phyloP scores from a whole-genome alignment of 2,113 vertebrate species.

The Cygnus atratus region DNA sequence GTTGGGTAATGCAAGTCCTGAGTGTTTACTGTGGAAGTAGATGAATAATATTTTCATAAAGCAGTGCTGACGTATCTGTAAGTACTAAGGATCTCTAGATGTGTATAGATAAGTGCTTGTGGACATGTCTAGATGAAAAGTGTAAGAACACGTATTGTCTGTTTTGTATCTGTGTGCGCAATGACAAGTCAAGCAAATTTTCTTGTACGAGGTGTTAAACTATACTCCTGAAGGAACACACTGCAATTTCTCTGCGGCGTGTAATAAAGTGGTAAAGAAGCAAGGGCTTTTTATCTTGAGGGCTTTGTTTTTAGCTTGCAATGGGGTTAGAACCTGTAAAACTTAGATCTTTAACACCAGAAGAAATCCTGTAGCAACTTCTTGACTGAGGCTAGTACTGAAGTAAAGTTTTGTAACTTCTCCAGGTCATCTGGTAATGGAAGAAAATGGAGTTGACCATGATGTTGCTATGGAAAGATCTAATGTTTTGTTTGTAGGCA shows the following conservation, averaged over 20 bases:
- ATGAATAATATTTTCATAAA: background rate
- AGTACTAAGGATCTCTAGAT: background rate
- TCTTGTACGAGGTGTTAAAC: background rate
- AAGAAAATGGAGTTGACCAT: conserved; percentile 63
- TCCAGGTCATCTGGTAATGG: conserved; percentile 68
- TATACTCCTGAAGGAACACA: background rate
- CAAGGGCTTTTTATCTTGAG: background rate
- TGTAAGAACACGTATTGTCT: background rate
- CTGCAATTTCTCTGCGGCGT: background rate
- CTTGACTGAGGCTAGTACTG: background rate
- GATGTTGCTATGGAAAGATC: conserved; percentile 39
- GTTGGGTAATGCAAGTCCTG: background rate
- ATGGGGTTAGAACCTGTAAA: background rate
- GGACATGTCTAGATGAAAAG: background rate
- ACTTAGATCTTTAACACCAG: background rate
- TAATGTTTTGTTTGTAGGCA: conserved; percentile 47
- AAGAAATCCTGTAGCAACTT: background rate
- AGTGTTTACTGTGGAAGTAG: background rate
- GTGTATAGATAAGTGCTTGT: background rate
- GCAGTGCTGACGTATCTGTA: background rate
- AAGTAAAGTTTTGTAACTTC: conserved; percentile 39
- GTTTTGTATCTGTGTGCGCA: background rate
- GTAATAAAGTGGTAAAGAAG: background rate
- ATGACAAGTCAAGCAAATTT: background rate
- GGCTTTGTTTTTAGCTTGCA: background rate